Evolutionary conservation across 2,888 invertebrate genomes (phyloP).

Genomic region (Tenthredo amoena): DNA sequence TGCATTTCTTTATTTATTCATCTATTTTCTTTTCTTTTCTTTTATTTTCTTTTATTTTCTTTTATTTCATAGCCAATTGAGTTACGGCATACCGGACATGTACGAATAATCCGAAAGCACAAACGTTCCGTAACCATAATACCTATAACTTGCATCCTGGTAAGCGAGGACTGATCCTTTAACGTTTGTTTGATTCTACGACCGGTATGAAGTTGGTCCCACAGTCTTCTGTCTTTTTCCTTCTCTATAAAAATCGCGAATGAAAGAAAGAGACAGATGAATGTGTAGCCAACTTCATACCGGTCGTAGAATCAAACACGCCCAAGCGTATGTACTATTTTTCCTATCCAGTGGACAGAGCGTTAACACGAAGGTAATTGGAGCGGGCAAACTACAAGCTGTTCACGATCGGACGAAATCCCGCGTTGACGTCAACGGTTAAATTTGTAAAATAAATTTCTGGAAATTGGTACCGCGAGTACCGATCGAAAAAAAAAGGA

Average conservation of each 20-base stretch:
- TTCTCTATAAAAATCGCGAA: no score
- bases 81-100: not conserved
- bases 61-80: not conserved
- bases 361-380: conserved; percentile 26
- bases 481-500: not conserved
- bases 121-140: not conserved
- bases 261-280: no score
- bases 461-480: not conserved
- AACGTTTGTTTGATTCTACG: not conserved
- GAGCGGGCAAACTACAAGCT: conserved; percentile 19
- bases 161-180: not conserved
- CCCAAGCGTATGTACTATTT: not conserved
- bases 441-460: not conserved
- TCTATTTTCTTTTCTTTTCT: no score
- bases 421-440: not conserved
- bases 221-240: no score
- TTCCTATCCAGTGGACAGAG: conserved; percentile 34
- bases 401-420: not conserved
- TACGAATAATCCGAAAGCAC: not conserved
- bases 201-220: no score
- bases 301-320: no score
- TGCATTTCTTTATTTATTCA: no score
- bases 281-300: no score
- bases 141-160: not conserved
- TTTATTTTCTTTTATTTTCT: not conserved